Conservation (phyloP, 2,797 vertebrate genomes). For the Argyrosomus regius region DNA sequence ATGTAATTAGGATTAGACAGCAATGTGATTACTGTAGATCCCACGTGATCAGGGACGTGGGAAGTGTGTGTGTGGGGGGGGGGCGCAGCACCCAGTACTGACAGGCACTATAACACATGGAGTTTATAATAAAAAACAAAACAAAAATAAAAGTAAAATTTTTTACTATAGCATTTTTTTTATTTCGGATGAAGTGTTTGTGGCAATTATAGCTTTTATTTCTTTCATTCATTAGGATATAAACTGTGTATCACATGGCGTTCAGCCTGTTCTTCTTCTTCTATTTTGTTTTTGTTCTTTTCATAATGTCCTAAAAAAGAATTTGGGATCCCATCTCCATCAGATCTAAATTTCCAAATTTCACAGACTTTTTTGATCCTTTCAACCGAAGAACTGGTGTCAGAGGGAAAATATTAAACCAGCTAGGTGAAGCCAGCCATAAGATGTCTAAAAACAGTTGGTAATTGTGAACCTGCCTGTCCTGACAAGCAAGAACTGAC, state of each 20-base stretch:
- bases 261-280: neutral
- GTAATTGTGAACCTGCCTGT: neutral
- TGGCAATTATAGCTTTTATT: neutral
- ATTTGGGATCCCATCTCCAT: neutral
- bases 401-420: neutral
- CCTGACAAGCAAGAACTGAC: neutral
- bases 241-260: neutral
- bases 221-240: neutral
- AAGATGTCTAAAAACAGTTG: neutral
- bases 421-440: neutral
- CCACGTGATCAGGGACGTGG: neutral
- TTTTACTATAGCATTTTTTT: neutral
- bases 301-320: neutral
- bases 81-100: neutral
- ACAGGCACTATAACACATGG: neutral
- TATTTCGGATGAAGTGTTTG: neutral
- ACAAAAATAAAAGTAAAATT: too few species aligned
- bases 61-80: neutral
- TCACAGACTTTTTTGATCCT: neutral
- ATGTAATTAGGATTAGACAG: constrained; percentile 63
- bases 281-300: neutral
- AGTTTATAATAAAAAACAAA: neutral
- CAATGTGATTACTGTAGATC: constrained; percentile 41
- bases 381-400: neutral
- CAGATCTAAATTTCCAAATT: neutral